Evolutionary conservation across 2,888 invertebrate genomes (phyloP), one percentile per base, ranked within the genome.

Genomic region (Dexiosoma caninum): DNA sequence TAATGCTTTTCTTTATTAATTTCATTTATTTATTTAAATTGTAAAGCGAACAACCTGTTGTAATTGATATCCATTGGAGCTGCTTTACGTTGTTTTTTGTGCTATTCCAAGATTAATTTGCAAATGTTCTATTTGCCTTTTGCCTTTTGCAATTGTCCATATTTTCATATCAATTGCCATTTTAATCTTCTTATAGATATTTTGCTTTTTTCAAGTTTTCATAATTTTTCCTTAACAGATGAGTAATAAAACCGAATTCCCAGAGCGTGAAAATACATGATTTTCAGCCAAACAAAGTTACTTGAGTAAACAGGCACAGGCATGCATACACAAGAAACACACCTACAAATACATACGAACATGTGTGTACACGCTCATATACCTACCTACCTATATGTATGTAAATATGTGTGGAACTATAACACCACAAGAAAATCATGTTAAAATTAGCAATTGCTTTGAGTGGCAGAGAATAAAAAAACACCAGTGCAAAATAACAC

Each of bases 211-310:
- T 27, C 30, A 10, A 42, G 19, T 42, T 55, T 44, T 23, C 55
- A 40, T 60, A 51, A 42, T 8, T 44, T 60, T 46, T 19, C 35
- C 49, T 46, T 4, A 55, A 55, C 21, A 55, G 55, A 46, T 57
- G 57, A 74, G n/a, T 27, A 70, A 49, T 49, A 70, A 70, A 59
- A 27, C 7, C 12, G 59, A 76, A 60, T 76, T 71, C 76, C 66
- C 76, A 71, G 66, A 80, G 80, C 80, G 75, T 80, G 60, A 80
- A 80, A 76, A 76, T 66, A 76, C 80, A 76, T 60, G 80, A 60
- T 46, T 79, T 72, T 42, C 27, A 71, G 30, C 49, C 42, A 55
- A n/a, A 44, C 42, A 55, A 53, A 55, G 57, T 40, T 19, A 53
- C 19, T 30, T 53, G 66, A 16, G 53, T 12, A 53, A 42, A 16